phyloP scores from a whole-genome alignment of 1,140 invertebrate species.

The Formica selysi region DNA sequence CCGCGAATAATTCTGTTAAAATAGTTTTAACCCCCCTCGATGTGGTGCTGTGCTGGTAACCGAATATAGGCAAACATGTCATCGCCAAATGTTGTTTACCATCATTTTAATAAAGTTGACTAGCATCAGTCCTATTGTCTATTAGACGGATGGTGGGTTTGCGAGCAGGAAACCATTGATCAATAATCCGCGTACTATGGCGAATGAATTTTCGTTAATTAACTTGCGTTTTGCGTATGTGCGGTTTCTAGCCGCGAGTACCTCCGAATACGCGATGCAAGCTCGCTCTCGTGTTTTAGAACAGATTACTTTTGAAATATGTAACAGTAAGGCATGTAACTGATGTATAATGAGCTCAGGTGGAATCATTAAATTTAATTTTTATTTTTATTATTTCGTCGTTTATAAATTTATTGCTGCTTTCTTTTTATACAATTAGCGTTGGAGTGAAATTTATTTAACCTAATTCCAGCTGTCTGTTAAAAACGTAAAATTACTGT shows the following conservation, averaged over 20 bases:
- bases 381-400: not conserved
- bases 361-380: constrained; percentile 1
- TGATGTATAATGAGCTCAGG: not conserved
- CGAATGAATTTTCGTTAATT: constrained; percentile 48
- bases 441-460: not conserved
- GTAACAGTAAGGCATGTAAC: not conserved
- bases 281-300: not conserved
- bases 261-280: not conserved
- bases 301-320: not conserved
- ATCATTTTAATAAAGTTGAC: constrained; percentile 49
- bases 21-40: constrained; percentile 50
- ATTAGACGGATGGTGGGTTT: constrained; percentile 16
- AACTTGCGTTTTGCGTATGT: not conserved
- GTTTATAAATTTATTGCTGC: constrained; percentile 11
- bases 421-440: not conserved
- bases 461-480: not conserved
- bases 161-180: not conserved
- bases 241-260: not conserved
- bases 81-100: constrained; percentile 50
- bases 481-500: constrained; percentile 25
- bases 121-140: constrained; percentile 26
- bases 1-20: constrained; percentile 45
- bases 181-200: constrained; percentile 20
- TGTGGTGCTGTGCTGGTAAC: not conserved
- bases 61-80: constrained; percentile 43